These are phyloP conservation scores for Bombyx mandarina DNA, from an alignment of 1,140 invertebrate genomes.

Conservation along the genomic window DNA sequence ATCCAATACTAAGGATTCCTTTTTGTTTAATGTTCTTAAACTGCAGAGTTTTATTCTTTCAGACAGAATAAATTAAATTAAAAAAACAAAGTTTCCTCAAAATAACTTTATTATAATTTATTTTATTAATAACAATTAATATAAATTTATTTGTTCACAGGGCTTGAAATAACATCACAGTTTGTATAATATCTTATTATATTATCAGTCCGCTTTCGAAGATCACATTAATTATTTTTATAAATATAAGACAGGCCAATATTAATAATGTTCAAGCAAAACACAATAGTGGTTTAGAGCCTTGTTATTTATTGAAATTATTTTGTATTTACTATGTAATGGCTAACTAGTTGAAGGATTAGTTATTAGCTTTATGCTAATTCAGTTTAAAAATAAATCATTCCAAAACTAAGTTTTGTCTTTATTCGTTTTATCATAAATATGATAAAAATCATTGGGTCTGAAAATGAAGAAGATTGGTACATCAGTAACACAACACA, in stretches of 20 bases:
- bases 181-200: constrained; percentile 8
- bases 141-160: constrained; percentile 29
- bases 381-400: constrained; percentile 50
- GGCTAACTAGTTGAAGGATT: constrained; percentile 16
- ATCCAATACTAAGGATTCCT: no score
- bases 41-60: not conserved
- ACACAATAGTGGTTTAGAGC: constrained; percentile 20
- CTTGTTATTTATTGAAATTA: constrained; percentile 44
- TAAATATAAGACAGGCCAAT: no score
- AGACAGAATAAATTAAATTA: not conserved
- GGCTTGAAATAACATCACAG: constrained; percentile 24
- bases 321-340: constrained; percentile 27
- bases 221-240: constrained; percentile 32
- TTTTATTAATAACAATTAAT: constrained; percentile 5
- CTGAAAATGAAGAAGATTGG: no score
- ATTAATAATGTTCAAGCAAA: no score
- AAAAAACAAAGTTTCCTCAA: not conserved
- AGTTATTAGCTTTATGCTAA: constrained; percentile 12
- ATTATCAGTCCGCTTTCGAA: constrained; percentile 27
- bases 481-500: no score
- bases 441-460: no score
- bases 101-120: constrained; percentile 6
- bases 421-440: constrained; percentile 12
- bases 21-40: not conserved
- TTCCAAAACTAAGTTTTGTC: constrained; percentile 34